Conservation (phyloP, 2,113 vertebrate species). For the Varanus komodoensis region DNA sequence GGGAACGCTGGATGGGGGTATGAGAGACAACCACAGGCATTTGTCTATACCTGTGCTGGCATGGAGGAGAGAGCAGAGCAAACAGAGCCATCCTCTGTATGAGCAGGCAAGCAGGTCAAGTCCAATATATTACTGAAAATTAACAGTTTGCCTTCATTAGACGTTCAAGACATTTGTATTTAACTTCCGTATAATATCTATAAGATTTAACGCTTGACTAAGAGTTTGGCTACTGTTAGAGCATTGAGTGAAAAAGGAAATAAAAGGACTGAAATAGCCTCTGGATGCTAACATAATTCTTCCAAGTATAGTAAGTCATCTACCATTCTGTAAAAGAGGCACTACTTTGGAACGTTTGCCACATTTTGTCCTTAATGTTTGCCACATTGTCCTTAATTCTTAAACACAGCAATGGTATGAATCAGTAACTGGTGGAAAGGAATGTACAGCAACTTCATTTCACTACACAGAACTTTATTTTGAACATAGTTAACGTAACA, state of each 20-base stretch:
- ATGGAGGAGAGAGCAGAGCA: neutral
- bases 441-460: conserved; percentile 62
- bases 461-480: conserved; percentile 91
- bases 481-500: conserved; percentile 83
- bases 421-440: conserved; percentile 19
- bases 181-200: too few species aligned
- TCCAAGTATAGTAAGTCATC: neutral
- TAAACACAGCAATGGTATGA: fast-evolving
- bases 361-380: too few species aligned
- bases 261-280: conserved; percentile 41
- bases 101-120: neutral
- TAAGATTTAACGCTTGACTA: neutral
- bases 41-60: neutral
- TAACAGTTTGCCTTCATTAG: neutral
- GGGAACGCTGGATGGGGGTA: neutral
- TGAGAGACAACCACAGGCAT: neutral
- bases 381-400: neutral
- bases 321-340: neutral
- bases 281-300: conserved; percentile 73
- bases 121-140: neutral
- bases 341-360: neutral
- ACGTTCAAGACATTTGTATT: neutral
- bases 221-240: neutral
- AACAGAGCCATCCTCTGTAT: neutral
- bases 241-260: neutral